Percentiles rank a stretch among this genome's conserved stretches.
These are phyloP conservation scores for Nasonia oneida DNA, from an alignment of 2,888 invertebrate genomes.

Conservation along the genomic window DNA sequence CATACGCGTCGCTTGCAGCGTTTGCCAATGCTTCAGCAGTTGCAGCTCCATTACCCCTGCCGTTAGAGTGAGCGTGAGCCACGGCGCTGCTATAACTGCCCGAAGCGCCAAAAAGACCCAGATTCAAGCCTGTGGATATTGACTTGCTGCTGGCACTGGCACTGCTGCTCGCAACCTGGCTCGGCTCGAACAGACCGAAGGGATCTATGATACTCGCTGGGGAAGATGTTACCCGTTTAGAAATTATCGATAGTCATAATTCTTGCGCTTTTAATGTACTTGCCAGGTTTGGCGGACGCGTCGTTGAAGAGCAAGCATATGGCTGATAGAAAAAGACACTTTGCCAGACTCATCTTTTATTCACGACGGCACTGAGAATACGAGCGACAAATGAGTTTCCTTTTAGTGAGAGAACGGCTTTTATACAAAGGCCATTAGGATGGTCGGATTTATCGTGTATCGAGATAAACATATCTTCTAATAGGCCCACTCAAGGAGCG, in stretches of 20 bases:
- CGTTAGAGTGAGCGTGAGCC: background rate
- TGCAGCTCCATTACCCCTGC: slow-evolving; percentile 10
- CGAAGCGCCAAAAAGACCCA: background rate
- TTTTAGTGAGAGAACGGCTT: background rate
- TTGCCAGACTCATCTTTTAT: background rate
- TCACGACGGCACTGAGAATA: background rate
- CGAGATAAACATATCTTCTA: background rate
- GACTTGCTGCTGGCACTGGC: slow-evolving; percentile 11
- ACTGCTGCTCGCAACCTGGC: background rate
- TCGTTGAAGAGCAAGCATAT: background rate
- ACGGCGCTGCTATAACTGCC: background rate
- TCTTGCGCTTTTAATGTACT: background rate
- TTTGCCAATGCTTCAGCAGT: slow-evolving; percentile 8
- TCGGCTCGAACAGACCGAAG: background rate
- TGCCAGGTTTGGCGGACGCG: background rate
- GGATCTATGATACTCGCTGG: background rate
- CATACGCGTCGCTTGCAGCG: slow-evolving; percentile 11
- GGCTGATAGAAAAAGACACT: background rate
- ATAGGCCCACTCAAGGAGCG: background rate
- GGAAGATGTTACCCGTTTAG: background rate
- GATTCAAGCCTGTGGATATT: slow-evolving; percentile 18
- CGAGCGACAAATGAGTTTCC: background rate
- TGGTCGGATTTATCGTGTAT: background rate
- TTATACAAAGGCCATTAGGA: slow-evolving; percentile 1
- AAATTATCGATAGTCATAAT: background rate